Evolutionary conservation across 2,888 invertebrate genomes (phyloP), one percentile per base, ranked within the genome.

Genomic region (Pterostichus madidus): DNA sequence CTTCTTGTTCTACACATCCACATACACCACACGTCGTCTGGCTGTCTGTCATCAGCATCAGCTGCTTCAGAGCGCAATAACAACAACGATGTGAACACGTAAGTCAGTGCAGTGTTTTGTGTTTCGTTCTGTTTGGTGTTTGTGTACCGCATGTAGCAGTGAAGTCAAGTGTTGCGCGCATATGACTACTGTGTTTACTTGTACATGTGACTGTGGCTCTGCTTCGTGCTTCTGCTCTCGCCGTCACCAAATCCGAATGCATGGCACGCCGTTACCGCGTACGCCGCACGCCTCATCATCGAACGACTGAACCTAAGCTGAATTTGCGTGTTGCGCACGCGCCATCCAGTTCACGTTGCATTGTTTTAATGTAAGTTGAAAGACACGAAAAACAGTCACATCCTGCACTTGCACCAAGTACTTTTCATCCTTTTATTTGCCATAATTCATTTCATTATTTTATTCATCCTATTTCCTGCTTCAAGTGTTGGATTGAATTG

Each of bases 21-120:
- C n/a, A 59, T 24, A 56, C 61, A 77, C 8, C 8, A 77, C 56
- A 56, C n/a, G 13, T 13, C 77, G n/a, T 32, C 24, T 61, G 24
- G 24, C 49, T 10, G 52, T 56, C 44, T 46, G 17, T 17, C 56
- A 24, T 24, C 24, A 24, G 24, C 24, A 35, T 35, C 59, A 31
- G n/a, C 64, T 64, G 11, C 44, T 71, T 24, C 24, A 24, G 24
- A 39, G 7, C 39, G 39, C 5, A 8, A 39, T 8, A 39, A 39
- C 44, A n/a, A 46, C 49, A 15, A 73, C 73, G 46, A 80, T 80
- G 80, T 80, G 80, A 80, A 56, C 80, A 71, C 35, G 80, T 80
- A 80, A 80, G 80, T 75, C 13, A 1, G 13, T n/a, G 13, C 52
- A 52, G 52, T 52, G 52, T 52, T 13, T 52, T 52, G 13, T 52